A percentile compares a stretch with the other conserved stretches of the same genome.
These are phyloP conservation scores for Drosophila bifasciata DNA, from an alignment of 1,140 invertebrate genomes.

Conservation along the genomic window DNA sequence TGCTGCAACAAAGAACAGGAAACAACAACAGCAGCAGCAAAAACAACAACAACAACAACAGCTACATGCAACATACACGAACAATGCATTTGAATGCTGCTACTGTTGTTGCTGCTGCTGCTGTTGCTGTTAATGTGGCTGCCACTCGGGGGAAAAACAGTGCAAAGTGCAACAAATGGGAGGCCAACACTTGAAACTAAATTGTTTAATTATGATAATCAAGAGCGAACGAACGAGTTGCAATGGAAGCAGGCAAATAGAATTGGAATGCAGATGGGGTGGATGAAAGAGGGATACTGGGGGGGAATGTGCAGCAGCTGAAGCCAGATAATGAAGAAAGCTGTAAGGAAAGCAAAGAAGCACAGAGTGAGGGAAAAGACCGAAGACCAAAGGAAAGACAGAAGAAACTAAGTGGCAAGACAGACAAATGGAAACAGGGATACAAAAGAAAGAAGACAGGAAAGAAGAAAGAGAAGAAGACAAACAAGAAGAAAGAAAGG, in stretches of 20 bases:
- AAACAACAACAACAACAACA: conserved; percentile 14
- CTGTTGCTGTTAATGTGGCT: conserved; percentile 20
- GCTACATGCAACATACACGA: conserved; percentile 52
- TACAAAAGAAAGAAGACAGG: too few species aligned
- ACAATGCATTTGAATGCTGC: conserved; percentile 47
- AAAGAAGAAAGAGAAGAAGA: too few species aligned
- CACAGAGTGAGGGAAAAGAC: too few species aligned
- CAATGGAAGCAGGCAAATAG: neutral
- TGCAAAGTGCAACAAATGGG: conserved; percentile 68
- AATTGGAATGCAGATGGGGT: too few species aligned
- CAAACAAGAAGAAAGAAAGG: too few species aligned
- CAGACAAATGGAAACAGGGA: too few species aligned
- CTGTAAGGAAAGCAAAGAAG: too few species aligned
- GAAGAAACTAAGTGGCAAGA: too few species aligned
- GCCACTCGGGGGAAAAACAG: conserved; percentile 34
- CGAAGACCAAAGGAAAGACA: too few species aligned
- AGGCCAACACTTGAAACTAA: conserved; percentile 65
- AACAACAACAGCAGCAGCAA: conserved; percentile 48
- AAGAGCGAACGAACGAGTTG: conserved; percentile 30
- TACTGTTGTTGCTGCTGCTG: conserved; percentile 7
- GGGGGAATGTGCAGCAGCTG: neutral
- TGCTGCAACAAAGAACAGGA: conserved; percentile 76
- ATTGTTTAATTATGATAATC: conserved; percentile 81
- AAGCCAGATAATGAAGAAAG: too few species aligned
- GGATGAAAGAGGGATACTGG: neutral